Evolutionary conservation across 2,797 vertebrate genomes (phyloP), one percentile per base, ranked within the genome.

Genomic region (Helicolenus hilgendorfi): DNA sequence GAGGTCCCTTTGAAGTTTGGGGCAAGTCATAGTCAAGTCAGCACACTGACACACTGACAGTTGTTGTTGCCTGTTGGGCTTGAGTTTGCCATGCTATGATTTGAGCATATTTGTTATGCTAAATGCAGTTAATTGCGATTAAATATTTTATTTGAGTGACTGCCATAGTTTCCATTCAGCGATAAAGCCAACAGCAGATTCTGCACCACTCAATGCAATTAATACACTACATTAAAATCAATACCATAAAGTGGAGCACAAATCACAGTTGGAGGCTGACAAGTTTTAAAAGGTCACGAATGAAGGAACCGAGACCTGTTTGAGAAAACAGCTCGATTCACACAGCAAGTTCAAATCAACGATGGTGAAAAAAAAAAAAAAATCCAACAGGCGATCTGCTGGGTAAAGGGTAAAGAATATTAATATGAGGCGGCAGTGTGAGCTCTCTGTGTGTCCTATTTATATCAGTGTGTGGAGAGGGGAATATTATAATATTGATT

Each of bases 241-340:
- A 79, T 87, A 53, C 14, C 1, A 0, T 38, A 5, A 41, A 76
- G 85, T 29, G 55, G 15, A 81, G 62, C 26, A 55, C 38, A 76
- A 55, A 77, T 85, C 73, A 77, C 56, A 41, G 72, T 31, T 6
- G 27, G 72, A 27, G 49, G 14, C 71, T 36, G 73, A 65, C 9
- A 36, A 5, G 62, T n/a, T 89, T 79, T 68, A 38, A 86, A 92
- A 92, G 78, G 85, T 94, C 84, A 92, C 4, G 4, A 72, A 22
- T 73, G 15, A 84, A 75, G 38, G 58, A 86, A 55, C 2, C 3
- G 20, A 81, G 72, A 76, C 29, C 36, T 20, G 22, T 77, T 55
- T 45, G 56, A 74, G 41, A n/a, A 65, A 75, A 80, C 41, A 59
- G 31, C 33, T 86, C 6, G 18, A 69, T 82, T 84, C 14, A 69